Base-by-base conservation (phyloP, 2,797 vertebrate genomes). In the Eurystomus glaucurus region DNA sequence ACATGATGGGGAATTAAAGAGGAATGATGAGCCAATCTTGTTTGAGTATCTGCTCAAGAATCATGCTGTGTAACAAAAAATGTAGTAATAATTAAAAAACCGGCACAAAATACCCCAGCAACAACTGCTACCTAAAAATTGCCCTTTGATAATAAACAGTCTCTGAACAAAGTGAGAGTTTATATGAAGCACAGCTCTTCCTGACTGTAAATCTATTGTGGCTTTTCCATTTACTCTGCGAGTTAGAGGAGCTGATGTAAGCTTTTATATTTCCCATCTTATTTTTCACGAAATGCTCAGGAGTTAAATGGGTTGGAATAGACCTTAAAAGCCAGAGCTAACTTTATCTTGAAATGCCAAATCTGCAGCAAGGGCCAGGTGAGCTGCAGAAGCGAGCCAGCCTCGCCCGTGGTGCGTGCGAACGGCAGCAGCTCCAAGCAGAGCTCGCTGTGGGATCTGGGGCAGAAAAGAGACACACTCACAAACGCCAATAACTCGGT, bases 1-100 rank as follows among this genome's bases (percentile, higher is more conserved):
- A 96, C 87, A 95, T 76, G 89, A 96, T 91, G 79, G 71, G 70
- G 91, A 96, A 94, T 96, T 96, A 96, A 97, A 96, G 80, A 82
- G 76, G 88, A 95, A 81, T 75, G 93, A 96, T 89, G 89, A 96
- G 80, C 90, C 94, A 96, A 58, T 91, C 93, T 88, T 58, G 35
- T 79, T 92, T 91, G 90, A 93, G 60, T 97, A 81, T 84, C 82
- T 91, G 71, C 88, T 96, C 76, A 75, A 85, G 94, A 88, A 93
- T 90, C 68, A 62, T 4, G 6, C 78, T 28, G 37, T 86, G 28
- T 60, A 61, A 91, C 35, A 78, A 89, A 91, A 91, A 90, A 78
- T 86, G 50, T 22, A 75, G 69, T 50, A 88, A 76, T 72, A 92
- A 92, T 90, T 54, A 39, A 55, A 70, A 55, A 46, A 58, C 35